Conservation (phyloP, 2,113 vertebrate genomes). For the Anarhynchus alexandrinus region DNA sequence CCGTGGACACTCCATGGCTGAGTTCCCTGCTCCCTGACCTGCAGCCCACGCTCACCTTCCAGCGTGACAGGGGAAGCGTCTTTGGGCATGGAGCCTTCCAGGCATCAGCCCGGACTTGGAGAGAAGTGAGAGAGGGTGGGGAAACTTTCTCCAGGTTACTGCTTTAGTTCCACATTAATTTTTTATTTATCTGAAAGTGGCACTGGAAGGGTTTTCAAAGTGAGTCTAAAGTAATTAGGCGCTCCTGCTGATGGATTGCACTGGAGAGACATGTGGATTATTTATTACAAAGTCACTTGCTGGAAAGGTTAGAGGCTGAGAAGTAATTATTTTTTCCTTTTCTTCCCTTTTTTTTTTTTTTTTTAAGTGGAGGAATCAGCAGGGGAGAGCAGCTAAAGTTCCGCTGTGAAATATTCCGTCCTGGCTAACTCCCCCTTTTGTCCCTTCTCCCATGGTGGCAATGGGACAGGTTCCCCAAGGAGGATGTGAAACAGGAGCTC, state of each 20-base stretch:
- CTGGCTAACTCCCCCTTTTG: not conserved
- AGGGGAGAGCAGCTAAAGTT: slow-evolving; percentile 45
- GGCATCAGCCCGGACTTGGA: not conserved
- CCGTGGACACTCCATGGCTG: not conserved
- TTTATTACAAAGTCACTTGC: slow-evolving; percentile 82
- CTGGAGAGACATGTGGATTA: slow-evolving; percentile 78
- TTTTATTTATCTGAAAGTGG: slow-evolving; percentile 79
- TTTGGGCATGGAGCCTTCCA: not conserved
- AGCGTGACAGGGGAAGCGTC: not conserved
- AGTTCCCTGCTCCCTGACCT: not conserved
- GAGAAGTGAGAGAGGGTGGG: not conserved
- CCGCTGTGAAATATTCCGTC: slow-evolving; percentile 7
- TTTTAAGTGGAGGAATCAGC: slow-evolving; percentile 28
- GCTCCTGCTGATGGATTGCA: slow-evolving; percentile 73
- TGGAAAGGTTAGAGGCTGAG: slow-evolving; percentile 83
- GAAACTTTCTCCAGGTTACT: slow-evolving; percentile 9
- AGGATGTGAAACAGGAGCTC: not conserved
- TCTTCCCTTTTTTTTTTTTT: not conserved
- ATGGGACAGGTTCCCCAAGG: not conserved
- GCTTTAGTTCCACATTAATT: slow-evolving; percentile 62
- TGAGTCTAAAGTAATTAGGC: slow-evolving; percentile 81
- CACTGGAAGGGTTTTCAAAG: slow-evolving; percentile 75
- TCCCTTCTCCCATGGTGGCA: not conserved
- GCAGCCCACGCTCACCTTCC: not conserved
- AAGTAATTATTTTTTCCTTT: slow-evolving; percentile 79